These are phyloP conservation scores for Epizoanthus scotinus DNA, from an alignment of 92 coral and sea anemone species.

Conservation along the genomic window DNA sequence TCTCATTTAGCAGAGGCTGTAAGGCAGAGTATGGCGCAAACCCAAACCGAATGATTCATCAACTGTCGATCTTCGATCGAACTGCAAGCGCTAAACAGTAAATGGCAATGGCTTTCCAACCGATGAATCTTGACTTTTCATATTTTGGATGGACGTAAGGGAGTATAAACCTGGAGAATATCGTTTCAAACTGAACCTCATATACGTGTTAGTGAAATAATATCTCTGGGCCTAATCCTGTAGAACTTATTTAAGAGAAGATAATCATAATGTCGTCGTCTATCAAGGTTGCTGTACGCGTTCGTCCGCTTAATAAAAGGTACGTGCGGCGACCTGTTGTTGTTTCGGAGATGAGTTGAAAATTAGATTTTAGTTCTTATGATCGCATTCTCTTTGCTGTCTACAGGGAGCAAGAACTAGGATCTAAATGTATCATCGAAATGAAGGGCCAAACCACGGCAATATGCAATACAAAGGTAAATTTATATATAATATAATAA, in stretches of 20 bases:
- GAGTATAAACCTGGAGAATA: background rate
- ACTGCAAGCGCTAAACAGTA: background rate
- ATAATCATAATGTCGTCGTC: slow-evolving; percentile 35
- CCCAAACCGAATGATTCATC: background rate
- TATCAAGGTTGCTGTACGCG: slow-evolving; percentile 30
- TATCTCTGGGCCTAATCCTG: no score
- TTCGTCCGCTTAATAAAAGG: slow-evolving; percentile 39
- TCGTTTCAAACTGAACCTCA: background rate
- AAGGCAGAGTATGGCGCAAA: no score
- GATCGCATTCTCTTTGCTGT: background rate
- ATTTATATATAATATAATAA: no score
- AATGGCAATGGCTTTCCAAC: background rate
- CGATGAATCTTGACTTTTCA: background rate
- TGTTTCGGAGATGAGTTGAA: background rate
- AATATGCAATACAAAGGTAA: slow-evolving; percentile 34
- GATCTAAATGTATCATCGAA: slow-evolving; percentile 43
- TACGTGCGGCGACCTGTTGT: background rate
- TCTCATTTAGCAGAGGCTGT: no score
- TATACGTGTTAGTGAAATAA: background rate
- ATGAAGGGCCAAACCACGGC: slow-evolving; percentile 31
- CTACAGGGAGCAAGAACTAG: slow-evolving; percentile 40
- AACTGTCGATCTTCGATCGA: background rate
- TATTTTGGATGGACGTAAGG: background rate
- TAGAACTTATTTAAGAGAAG: background rate
- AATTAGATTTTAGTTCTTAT: background rate